Percentiles rank a stretch among this genome's conserved stretches.
phyloP scores from a whole-genome alignment of 2,797 vertebrate genomes.

The Sebastes umbrosus region DNA sequence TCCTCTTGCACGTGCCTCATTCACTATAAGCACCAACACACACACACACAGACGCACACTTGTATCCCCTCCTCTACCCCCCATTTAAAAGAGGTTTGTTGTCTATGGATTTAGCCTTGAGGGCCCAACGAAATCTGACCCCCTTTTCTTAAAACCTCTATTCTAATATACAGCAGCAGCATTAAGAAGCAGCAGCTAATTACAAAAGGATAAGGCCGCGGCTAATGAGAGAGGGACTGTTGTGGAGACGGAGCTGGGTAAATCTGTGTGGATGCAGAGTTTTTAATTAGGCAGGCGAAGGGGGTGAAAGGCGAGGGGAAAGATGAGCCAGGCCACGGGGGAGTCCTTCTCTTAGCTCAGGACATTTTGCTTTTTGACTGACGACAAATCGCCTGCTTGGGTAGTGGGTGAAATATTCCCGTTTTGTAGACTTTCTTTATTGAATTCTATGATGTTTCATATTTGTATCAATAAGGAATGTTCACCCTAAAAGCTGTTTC shows the following conservation, averaged over 20 bases:
- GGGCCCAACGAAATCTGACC: conserved; percentile 47
- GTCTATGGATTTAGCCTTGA: conserved; percentile 66
- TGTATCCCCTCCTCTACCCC: neutral
- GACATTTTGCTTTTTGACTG: conserved; percentile 17
- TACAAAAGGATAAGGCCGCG: conserved; percentile 56
- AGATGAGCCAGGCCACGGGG: conserved; percentile 27
- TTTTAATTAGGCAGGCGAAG: conserved; percentile 62
- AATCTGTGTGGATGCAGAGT: conserved; percentile 44
- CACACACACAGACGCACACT: conserved; percentile 23
- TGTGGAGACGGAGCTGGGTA: conserved; percentile 14
- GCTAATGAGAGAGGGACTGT: conserved; percentile 54
- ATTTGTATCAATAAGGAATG: neutral
- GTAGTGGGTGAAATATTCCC: neutral
- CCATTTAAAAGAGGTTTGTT: conserved; percentile 54
- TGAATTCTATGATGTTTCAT: neutral
- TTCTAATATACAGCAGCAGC: conserved; percentile 29
- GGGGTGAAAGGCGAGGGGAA: neutral
- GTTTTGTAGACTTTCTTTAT: neutral
- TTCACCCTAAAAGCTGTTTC: neutral
- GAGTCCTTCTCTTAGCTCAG: conserved; percentile 14
- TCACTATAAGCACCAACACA: conserved; percentile 24
- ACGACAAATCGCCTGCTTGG: conserved; percentile 26
- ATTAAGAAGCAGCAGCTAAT: conserved; percentile 61
- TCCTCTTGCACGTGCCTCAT: conserved; percentile 47
- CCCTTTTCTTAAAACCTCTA: conserved; percentile 41